These are phyloP conservation scores for Incurvaria masculella DNA, from an alignment of 2,888 invertebrate species.

Conservation along the genomic window DNA sequence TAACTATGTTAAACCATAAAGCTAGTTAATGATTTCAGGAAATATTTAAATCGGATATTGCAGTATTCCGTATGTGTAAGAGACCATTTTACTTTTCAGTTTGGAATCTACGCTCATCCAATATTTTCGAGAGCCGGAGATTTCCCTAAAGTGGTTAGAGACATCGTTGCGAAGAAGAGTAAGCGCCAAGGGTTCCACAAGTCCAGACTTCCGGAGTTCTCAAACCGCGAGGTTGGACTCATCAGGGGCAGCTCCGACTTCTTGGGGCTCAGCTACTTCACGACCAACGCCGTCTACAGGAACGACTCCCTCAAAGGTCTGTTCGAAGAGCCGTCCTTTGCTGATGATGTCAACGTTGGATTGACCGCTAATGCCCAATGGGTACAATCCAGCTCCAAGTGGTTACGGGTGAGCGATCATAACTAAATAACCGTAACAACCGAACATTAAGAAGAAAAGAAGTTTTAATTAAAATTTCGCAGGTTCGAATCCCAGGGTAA, in stretches of 20 bases:
- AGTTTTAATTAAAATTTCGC: too few species aligned
- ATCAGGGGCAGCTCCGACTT: slow-evolving; percentile 2
- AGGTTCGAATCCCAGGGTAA: too few species aligned
- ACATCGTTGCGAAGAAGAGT: slow-evolving; percentile 2
- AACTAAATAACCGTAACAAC: too few species aligned
- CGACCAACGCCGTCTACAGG: not conserved
- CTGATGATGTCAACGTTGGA: not conserved
- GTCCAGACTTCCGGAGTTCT: not conserved
- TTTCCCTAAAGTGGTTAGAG: not conserved
- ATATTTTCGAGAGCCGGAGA: slow-evolving; percentile 1
- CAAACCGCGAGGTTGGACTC: not conserved
- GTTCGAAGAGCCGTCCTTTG: not conserved
- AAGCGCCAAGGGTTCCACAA: not conserved
- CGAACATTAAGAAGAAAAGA: too few species aligned
- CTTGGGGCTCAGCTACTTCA: slow-evolving; percentile 5
- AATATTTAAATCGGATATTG: too few species aligned
- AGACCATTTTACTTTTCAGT: too few species aligned
- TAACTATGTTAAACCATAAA: too few species aligned
- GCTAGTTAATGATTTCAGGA: too few species aligned
- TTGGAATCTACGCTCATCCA: slow-evolving; percentile 2
- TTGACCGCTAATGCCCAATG: not conserved
- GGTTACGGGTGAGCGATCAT: not conserved
- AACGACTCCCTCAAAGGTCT: not conserved
- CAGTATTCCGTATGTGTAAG: too few species aligned
- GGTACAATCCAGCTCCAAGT: not conserved